A percentile compares a stretch with the other conserved stretches of the same genome.
Conservation (phyloP, 2,113 vertebrate genomes). For the Chroicocephalus ridibundus region DNA sequence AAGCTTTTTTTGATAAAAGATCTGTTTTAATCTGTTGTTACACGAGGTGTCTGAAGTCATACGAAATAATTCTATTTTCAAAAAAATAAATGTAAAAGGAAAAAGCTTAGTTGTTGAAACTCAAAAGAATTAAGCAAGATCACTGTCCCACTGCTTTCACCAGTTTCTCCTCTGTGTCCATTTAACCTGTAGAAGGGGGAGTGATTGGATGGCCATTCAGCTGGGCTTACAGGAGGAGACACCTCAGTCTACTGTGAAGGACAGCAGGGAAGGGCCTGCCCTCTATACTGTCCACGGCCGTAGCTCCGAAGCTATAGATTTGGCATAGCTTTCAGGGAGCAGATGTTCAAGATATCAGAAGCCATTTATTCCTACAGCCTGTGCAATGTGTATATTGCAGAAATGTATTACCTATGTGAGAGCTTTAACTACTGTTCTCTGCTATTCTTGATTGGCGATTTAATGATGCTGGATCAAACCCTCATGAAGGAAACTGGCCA, state of each 20-base stretch:
- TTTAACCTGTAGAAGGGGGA: not conserved
- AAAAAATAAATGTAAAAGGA: not conserved
- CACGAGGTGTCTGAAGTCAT: not conserved
- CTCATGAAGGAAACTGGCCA: not conserved
- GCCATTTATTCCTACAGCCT: not conserved
- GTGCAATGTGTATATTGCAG: not conserved
- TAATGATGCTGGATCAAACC: not conserved
- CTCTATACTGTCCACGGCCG: fast-evolving
- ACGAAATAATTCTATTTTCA: not conserved
- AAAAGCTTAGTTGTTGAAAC: not conserved
- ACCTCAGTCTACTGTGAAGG: not conserved
- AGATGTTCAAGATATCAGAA: not conserved
- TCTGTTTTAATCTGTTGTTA: not conserved
- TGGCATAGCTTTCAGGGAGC: not conserved
- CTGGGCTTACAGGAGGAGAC: not conserved
- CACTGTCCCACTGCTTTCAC: not conserved
- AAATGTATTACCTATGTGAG: not conserved
- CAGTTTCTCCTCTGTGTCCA: not conserved
- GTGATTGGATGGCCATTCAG: fast-evolving
- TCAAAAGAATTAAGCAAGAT: not conserved
- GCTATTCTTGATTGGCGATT: not conserved
- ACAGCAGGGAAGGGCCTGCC: not conserved
- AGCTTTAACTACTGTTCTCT: not conserved
- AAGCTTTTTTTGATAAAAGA: not conserved
- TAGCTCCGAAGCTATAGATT: not conserved